Evolutionary conservation across 2,888 invertebrate genomes (phyloP), one percentile per base, ranked within the genome.

Genomic region (Chrysina gloriosa): DNA sequence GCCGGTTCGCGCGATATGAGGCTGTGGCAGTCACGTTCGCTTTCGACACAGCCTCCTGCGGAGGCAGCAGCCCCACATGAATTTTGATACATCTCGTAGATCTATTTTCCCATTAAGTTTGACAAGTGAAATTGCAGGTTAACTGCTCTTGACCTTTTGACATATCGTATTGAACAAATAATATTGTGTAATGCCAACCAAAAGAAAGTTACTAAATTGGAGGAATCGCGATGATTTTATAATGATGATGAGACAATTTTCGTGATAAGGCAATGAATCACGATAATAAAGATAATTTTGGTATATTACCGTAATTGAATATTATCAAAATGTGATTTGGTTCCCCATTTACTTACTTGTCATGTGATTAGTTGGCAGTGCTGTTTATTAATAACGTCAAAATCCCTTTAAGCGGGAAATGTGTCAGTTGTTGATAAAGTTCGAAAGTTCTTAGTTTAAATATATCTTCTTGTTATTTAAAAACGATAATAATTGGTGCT

Each of bases 61-160:
- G 82, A 79, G 66, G 90, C 89, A 70, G 90, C 90, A 71, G 89
- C 90, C 80, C 90, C 90, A 84, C 91, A 90, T 74, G 90, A 87
- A 84, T 89, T 89, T 80, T 90, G 89, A 83, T 90, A 91, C 90
- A 91, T 90, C 61, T 36, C 71, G 16, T 52, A 21, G 11, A 27
- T 14, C 31, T 65, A 56, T 27, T 23, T 31, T 29, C 19, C 34
- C 11, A 66, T 58, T 21, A 66, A 66, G 39, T 64, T 68, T 70
- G 68, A 68, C 68, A 68, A 68, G 34, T 61, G 52, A 63, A 48
- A 63, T 63, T 70, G 54, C 48, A 70, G 70, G 70, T 70, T 69
- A 67, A 61, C 16, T 42, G 47, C 67, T 69, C 25, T 31, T 67
- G 54, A 65, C 65, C 42, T 65, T 27, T 50, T 52, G 67, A 68